These are phyloP conservation scores for Menidia menidia DNA, from an alignment of 2,797 vertebrate species.

Conservation along the genomic window DNA sequence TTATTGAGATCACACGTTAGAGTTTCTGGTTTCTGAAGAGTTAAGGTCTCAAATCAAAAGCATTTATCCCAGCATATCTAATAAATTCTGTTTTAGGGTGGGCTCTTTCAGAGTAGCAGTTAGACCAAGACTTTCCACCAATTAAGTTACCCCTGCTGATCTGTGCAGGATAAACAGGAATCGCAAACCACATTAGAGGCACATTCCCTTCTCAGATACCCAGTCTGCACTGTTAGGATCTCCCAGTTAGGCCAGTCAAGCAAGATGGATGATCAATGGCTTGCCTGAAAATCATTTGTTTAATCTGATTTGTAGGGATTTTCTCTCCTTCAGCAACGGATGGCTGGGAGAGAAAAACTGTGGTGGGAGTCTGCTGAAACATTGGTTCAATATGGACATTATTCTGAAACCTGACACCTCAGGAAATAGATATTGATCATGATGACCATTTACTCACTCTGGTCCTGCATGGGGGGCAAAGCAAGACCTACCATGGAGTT, in stretches of 20 bases:
- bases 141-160: slow-evolving; percentile 83
- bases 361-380: slow-evolving; percentile 79
- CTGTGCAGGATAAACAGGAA: slow-evolving; percentile 83
- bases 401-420: slow-evolving; percentile 83
- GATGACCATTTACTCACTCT: slow-evolving; percentile 77
- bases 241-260: slow-evolving; percentile 69
- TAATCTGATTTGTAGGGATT: slow-evolving; percentile 81
- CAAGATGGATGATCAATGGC: slow-evolving; percentile 72
- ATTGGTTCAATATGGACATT: slow-evolving; percentile 83
- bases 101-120: slow-evolving; percentile 52
- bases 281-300: slow-evolving; percentile 78
- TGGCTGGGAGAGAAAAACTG: slow-evolving; percentile 65
- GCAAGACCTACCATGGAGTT: slow-evolving; percentile 54
- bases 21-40: slow-evolving; percentile 39
- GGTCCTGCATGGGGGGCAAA: slow-evolving; percentile 57
- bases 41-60: slow-evolving; percentile 52
- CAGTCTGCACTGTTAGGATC: slow-evolving; percentile 74
- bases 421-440: slow-evolving; percentile 84
- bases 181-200: slow-evolving; percentile 81
- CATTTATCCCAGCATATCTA: slow-evolving; percentile 3
- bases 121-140: slow-evolving; percentile 74
- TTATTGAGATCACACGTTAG: slow-evolving; percentile 41
- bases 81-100: slow-evolving; percentile 50
- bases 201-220: slow-evolving; percentile 80
- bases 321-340: slow-evolving; percentile 74